Percentiles rank a stretch among this genome's conserved stretches.
Evolutionary conservation across 2,888 invertebrate species (phyloP).

Genomic region (Eumacrocentrus americanus): DNA sequence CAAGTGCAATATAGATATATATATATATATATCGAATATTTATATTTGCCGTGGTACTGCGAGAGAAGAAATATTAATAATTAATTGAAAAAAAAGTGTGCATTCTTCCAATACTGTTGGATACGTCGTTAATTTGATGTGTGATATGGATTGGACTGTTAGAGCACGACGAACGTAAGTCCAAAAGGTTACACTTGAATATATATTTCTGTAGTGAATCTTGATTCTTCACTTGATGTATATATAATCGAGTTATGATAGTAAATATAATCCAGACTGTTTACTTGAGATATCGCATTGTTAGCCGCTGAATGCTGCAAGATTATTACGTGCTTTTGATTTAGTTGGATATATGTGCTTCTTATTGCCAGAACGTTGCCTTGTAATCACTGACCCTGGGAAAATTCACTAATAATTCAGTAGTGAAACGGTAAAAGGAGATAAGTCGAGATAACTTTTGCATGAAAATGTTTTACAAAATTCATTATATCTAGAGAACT

Average conservation of each 20-base stretch:
- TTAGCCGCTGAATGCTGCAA: no score
- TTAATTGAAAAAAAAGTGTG: conserved; percentile 32
- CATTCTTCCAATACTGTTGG: conserved; percentile 40
- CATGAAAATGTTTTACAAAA: no score
- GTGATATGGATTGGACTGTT: conserved; percentile 61
- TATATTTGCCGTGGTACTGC: conserved; percentile 5
- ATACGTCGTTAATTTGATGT: conserved; percentile 50
- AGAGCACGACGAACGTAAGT: conserved; percentile 61
- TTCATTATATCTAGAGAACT: no score
- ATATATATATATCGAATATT: conserved; percentile 8
- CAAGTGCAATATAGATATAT: conserved; percentile 44
- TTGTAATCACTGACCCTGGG: no score
- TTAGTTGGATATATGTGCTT: no score
- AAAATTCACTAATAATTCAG: no score
- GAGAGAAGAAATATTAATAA: conserved; percentile 3
- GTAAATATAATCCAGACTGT: background rate
- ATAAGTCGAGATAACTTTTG: no score
- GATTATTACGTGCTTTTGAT: no score
- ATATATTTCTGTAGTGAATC: background rate
- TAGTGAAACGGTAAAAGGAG: no score
- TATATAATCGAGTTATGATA: background rate
- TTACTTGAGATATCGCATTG: no score
- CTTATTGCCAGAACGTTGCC: no score
- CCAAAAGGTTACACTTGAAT: conserved; percentile 24
- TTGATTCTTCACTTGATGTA: background rate